A percentile compares a stretch with the other conserved stretches of the same genome.
Conservation (phyloP, 2,888 invertebrate species). For the Ceriagrion tenellum region DNA sequence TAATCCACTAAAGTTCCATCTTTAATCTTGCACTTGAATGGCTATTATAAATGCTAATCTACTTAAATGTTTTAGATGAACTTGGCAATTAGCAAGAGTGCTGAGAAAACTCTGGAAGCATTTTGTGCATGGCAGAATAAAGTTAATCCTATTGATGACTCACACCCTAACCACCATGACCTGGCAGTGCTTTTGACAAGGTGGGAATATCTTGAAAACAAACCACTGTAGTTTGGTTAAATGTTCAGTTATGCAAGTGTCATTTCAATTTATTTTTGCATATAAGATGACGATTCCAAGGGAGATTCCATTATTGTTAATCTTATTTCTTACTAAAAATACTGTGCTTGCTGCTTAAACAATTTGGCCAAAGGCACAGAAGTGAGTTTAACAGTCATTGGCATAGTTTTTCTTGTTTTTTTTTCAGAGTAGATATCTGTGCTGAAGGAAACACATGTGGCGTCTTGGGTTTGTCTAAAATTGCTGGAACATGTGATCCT, state of each 20-base stretch:
- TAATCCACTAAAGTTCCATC: too few species aligned
- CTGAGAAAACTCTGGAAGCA: slow-evolving; percentile 79
- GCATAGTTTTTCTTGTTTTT: background rate
- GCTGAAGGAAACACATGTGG: slow-evolving; percentile 76
- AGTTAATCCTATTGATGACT: slow-evolving; percentile 80
- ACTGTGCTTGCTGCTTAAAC: too few species aligned
- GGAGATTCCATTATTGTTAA: too few species aligned
- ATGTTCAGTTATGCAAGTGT: slow-evolving; percentile 69
- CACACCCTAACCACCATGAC: slow-evolving; percentile 82
- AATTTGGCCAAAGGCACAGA: background rate
- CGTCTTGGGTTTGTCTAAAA: slow-evolving; percentile 80
- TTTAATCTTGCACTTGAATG: too few species aligned
- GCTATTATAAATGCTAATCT: too few species aligned
- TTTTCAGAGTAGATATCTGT: slow-evolving; percentile 76
- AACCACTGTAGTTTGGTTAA: slow-evolving; percentile 68
- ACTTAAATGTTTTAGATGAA: slow-evolving; percentile 74
- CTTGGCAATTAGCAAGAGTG: slow-evolving; percentile 77
- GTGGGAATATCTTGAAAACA: slow-evolving; percentile 74
- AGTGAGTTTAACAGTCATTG: background rate
- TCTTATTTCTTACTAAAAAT: too few species aligned
- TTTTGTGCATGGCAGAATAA: slow-evolving; percentile 81
- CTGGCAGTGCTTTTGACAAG: slow-evolving; percentile 81
- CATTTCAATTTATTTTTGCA: background rate
- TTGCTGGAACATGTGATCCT: slow-evolving; percentile 81
- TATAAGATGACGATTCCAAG: too few species aligned